phyloP scores from a whole-genome alignment of 2,888 invertebrate species.

The Pterostichus niger region DNA sequence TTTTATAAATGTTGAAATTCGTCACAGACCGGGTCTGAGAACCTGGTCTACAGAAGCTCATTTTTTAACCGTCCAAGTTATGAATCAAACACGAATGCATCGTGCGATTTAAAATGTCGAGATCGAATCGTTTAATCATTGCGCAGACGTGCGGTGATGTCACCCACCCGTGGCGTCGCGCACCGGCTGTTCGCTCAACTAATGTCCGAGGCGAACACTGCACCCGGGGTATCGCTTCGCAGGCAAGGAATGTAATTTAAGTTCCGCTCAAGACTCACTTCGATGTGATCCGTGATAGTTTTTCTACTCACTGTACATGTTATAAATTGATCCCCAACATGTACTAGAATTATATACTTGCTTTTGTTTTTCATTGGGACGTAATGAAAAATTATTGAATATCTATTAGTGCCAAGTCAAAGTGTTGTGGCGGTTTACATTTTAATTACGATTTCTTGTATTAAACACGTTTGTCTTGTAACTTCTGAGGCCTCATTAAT shows the following conservation, averaged over 20 bases:
- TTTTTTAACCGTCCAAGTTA: conserved; percentile 46
- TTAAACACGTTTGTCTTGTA: background rate
- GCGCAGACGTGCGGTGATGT: conserved; percentile 63
- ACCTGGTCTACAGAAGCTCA: conserved; percentile 47
- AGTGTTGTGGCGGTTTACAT: conserved; percentile 5
- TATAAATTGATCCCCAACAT: conserved; percentile 35
- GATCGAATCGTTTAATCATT: conserved; percentile 77
- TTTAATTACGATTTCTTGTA: conserved; percentile 12
- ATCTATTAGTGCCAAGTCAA: conserved; percentile 4
- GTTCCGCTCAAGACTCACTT: background rate
- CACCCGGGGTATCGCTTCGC: background rate
- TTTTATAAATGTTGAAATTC: background rate
- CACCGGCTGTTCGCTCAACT: conserved; percentile 48
- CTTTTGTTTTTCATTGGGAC: background rate
- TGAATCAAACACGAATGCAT: conserved; percentile 60
- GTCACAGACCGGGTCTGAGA: background rate
- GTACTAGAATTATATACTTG: conserved; percentile 48
- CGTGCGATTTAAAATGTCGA: conserved; percentile 73
- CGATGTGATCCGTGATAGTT: background rate
- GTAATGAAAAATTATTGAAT: conserved; percentile 33
- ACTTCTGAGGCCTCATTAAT: background rate
- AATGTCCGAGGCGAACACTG: conserved; percentile 7
- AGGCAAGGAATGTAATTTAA: conserved; percentile 29
- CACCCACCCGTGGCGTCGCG: conserved; percentile 61
- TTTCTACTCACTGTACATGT: background rate